Evolutionary conservation across 2,888 invertebrate genomes (phyloP), one percentile per base, ranked within the genome.

Genomic region (Andrena dorsata): DNA sequence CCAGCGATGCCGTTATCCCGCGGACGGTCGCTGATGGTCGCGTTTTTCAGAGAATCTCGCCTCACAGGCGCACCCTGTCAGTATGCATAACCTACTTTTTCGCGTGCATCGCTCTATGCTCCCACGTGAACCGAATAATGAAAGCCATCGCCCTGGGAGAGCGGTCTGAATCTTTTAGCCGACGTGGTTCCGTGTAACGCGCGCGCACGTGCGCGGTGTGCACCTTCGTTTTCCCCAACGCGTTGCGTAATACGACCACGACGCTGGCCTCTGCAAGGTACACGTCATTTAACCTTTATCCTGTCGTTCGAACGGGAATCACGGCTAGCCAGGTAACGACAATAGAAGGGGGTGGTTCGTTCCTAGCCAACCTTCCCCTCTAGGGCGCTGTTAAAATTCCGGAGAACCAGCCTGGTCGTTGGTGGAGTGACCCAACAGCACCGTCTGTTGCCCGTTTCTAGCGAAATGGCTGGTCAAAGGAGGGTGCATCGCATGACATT

Each of bases 61-160:
- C 41, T 35, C 47, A 10, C 58, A 49, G 32, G 16, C 16, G 7
- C n/a, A 20, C 28, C 16, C 41, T 58, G 76, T 76, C 76, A 53
- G 51, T 78, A 64, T 74, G 73, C 72, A 73, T 66, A 77, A 82
- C 70, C 70, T 49, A 76, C 70, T 71, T 75, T 69, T 68, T 61
- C 58, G 0, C 70, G 32, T 49, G 56, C 70, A 64, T 79, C 70
- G 60, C 51, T 74, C 69, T 23, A 58, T 47, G 56, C 30, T 41
- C 32, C 58, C 66, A 35, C 61, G 72, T 61, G 72, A 69, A 56
- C 64, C 64, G 81, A 81, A 78, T 71, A 76, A 84, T n/a, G 66
- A 76, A 79, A 77, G 41, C 60, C 73, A 65, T 69, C 69, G 64
- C 28, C 28, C 63, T 23, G 47, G 23, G 56, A 68, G 63, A 58